Evolutionary conservation across 2,888 invertebrate species (phyloP).

Genomic region (Dexiosoma caninum): DNA sequence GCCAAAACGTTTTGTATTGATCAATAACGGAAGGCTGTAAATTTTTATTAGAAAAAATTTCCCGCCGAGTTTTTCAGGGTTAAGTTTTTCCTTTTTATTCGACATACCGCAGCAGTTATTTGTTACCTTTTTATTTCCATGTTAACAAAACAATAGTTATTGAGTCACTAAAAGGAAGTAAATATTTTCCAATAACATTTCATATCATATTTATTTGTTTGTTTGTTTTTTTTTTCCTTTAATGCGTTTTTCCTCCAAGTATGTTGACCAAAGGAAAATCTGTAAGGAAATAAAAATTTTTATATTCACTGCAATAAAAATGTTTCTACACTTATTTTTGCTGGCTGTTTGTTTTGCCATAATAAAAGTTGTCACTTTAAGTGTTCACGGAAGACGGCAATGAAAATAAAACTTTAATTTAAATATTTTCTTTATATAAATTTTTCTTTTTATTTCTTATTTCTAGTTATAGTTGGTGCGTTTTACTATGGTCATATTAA

Average conservation of each 20-base stretch:
- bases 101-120: neutral
- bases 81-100: neutral
- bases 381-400: slow-evolving; percentile 12
- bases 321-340: neutral
- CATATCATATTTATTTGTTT: neutral
- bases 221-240: slow-evolving; percentile 24
- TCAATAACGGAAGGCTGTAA: too few species aligned
- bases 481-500: slow-evolving; percentile 26
- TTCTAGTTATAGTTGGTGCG: neutral
- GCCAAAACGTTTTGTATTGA: too few species aligned
- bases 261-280: slow-evolving; percentile 1
- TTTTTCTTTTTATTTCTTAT: neutral
- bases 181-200: slow-evolving; percentile 39
- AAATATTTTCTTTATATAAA: slow-evolving; percentile 22
- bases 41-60: too few species aligned
- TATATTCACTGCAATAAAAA: neutral
- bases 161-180: slow-evolving; percentile 40
- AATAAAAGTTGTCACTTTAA: slow-evolving; percentile 55
- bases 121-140: neutral
- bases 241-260: neutral
- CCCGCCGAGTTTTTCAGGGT: too few species aligned
- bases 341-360: slow-evolving; percentile 9
- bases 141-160: slow-evolving; percentile 9
- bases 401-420: slow-evolving; percentile 17
- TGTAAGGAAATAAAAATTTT: slow-evolving; percentile 48